Base-by-base conservation (phyloP, 2,888 invertebrate species). In the Quadriops clusia region DNA sequence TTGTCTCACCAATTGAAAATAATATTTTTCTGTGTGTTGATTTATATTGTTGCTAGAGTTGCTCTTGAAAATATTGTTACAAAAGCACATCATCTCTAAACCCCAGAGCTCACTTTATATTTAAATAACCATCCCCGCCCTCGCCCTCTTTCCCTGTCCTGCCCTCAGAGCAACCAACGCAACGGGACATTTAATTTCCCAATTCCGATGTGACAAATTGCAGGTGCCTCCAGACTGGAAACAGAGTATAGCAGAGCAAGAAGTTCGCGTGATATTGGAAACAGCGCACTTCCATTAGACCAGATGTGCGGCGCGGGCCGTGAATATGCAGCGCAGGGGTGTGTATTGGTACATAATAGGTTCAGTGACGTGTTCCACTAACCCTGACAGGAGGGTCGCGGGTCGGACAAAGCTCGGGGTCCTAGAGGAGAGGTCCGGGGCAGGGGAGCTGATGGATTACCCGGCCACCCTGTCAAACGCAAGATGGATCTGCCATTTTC, bases 341-440 rank as follows among this genome's bases (percentile, higher is more conserved):
- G 42, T 46, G 48, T 49, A 48, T 49, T 47, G 58, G 58, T 58
- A 60, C 59, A 61, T 61, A 61, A 61, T 61, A 60, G 60, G 60
- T 61, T 60, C 61, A 59, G 58, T 60, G 61, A 60, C 60, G 61
- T 61, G 61, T 61, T 61, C 61, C 54, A 61, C 56, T 61, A 61
- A 61, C 61, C 60, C 60, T 59, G 60, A 57, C 58, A 53, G 58
- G 54, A 55, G 58, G 56, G 56, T 56, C 54, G 51, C 50, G 51
- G 47, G 51, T 53, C 53, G 52, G 57, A 56, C 51, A 56, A 52
- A 49, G 53, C 46, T 40, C 41, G 37, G 46, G 44, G 32, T 34
- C 36, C 45, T 28, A 28, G 37, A 15, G 35, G 25, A 32, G 30
- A 31, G 44, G 41, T 28, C 37, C 21, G 33, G 38, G 40, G 45